phyloP scores from a whole-genome alignment of 2,113 vertebrate species.

The Origma solitaria region DNA sequence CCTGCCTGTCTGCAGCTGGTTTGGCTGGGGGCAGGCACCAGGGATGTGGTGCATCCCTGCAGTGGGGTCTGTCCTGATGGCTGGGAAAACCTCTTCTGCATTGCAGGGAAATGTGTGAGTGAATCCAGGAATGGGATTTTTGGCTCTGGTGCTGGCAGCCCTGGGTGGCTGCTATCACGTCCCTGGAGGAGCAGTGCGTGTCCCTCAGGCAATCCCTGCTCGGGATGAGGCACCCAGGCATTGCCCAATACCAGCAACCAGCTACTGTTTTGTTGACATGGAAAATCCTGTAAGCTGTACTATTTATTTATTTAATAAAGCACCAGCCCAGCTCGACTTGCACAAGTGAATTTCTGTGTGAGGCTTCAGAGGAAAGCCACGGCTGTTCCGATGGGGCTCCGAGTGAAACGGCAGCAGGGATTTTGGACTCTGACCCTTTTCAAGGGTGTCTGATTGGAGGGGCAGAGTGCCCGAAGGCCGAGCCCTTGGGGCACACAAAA shows the following conservation, averaged over 20 bases:
- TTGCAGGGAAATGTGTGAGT: background rate
- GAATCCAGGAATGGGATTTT: background rate
- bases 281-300: background rate
- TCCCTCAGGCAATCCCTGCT: background rate
- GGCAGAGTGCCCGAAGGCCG: background rate
- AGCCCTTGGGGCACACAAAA: background rate
- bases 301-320: background rate
- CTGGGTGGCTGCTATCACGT: background rate
- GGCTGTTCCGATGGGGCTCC: background rate
- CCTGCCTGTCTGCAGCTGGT: background rate
- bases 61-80: accelerated
- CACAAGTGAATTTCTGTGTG: background rate
- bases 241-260: background rate
- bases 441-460: background rate
- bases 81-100: background rate
- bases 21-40: background rate
- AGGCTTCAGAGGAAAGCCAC: background rate
- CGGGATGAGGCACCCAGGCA: background rate
- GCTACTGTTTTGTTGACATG: background rate
- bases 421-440: background rate
- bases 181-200: accelerated
- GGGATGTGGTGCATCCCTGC: background rate
- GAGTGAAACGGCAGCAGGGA: background rate
- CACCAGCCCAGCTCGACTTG: background rate
- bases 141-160: background rate